Evolutionary conservation across 1,140 invertebrate species (phyloP).

Genomic region (Calephelis virginiensis): DNA sequence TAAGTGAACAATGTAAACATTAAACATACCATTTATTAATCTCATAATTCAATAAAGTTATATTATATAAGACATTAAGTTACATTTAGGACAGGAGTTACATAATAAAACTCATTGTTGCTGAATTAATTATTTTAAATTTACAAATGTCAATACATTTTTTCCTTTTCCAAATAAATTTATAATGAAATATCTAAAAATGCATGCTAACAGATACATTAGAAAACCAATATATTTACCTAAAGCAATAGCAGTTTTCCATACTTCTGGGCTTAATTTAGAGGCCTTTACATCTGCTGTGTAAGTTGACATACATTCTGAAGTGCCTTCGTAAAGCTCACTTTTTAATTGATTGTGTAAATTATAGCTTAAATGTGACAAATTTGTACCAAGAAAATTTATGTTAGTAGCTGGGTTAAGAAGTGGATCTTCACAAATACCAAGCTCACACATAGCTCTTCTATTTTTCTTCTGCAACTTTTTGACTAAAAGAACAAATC

Average conservation of each 20-base stretch:
- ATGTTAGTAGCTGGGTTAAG: constrained; percentile 68
- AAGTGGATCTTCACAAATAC: constrained; percentile 62
- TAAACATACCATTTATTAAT: not conserved
- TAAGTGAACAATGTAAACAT: not conserved
- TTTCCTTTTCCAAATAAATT: too few relatives aligned
- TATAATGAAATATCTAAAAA: not conserved
- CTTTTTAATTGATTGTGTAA: constrained; percentile 62
- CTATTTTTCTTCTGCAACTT: constrained; percentile 70
- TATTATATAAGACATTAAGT: too few relatives aligned
- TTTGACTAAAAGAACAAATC: constrained; percentile 68
- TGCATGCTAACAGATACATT: constrained; percentile 9
- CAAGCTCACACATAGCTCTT: constrained; percentile 67
- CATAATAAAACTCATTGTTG: too few relatives aligned
- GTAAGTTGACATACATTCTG: constrained; percentile 59
- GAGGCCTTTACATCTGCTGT: constrained; percentile 69
- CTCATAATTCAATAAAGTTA: too few relatives aligned
- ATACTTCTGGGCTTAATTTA: constrained; percentile 73
- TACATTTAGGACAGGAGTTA: too few relatives aligned
- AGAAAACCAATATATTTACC: constrained; percentile 49
- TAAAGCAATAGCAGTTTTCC: constrained; percentile 76
- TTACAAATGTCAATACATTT: not conserved
- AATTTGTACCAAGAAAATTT: constrained; percentile 72
- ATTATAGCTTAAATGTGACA: constrained; percentile 74
- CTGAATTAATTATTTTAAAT: not conserved
- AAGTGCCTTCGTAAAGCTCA: constrained; percentile 53